Base-by-base conservation (phyloP, 2,113 vertebrate species). In the Furnarius figulus region DNA sequence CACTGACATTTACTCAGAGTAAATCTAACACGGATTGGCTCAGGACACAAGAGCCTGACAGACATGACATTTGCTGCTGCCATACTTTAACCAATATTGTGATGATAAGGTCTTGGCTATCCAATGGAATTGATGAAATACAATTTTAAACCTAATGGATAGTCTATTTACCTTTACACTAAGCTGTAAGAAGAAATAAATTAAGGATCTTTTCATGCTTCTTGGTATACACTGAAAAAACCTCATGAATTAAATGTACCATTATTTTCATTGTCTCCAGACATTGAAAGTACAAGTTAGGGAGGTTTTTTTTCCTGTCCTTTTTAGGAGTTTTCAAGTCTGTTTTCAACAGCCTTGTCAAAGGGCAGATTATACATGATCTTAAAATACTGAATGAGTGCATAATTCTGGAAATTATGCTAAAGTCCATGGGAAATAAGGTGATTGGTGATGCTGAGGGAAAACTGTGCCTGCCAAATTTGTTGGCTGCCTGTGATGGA, bases 1-100 rank as follows among this genome's bases (percentile, higher is more conserved):
- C 90, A 93, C 78, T 98, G 98, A 98, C 98, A 98, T 98, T 98
- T 98, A 97, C 98, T 97, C 95, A 97, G 93, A 98, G 96, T 97
- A 98, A 98, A 98, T 97, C 79, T 97, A 97, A 95, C 94, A 91
- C 20, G 94, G 90, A 97, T 97, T 96, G 97, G 95, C 93, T 98
- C 85, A 94, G 96, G 89, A 95, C 77, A 93, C 90, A 92, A 96
- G 85, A 95, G 88, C 82, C 85, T 98, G 98, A 98, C 97, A 97
- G 98, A 97, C 95, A 71, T 98, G 97, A 97, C 97, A 98, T 98
- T 98, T 98, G 97, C 94, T 95, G 87, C 96, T 97, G 97, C 91
- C 97, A 96, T 95, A 95, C 94, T 97, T 97, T 97, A 98, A 96
- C 95, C 94, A 96, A 93, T 97, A 97, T 95, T 95, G 87, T 96